Evolutionary conservation across 1,140 invertebrate species (phyloP).

Genomic region (Cylas formicarius): DNA sequence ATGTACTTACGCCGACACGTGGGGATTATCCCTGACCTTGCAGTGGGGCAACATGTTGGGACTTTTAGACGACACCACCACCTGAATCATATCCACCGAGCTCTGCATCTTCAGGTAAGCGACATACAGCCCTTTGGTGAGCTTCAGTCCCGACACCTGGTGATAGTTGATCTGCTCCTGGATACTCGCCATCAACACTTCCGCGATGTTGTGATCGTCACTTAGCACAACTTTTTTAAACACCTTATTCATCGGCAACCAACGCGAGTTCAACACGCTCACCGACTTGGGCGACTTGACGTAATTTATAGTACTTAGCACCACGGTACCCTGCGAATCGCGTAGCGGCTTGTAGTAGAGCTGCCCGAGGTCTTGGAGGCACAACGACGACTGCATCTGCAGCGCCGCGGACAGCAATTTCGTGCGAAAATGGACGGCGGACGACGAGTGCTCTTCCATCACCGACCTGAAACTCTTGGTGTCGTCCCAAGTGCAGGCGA

Average conservation of each 20-base stretch:
- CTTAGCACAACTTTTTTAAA: constrained; percentile 48
- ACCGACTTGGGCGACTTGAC: constrained; percentile 77
- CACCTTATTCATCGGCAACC: constrained; percentile 74
- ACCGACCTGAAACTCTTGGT: constrained; percentile 82
- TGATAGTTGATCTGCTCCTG: constrained; percentile 89
- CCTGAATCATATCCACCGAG: constrained; percentile 86
- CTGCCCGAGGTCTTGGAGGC: constrained; percentile 86
- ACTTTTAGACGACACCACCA: constrained; percentile 83
- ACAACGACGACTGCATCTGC: constrained; percentile 87
- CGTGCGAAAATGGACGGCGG: constrained; percentile 82
- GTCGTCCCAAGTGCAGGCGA: constrained; percentile 93
- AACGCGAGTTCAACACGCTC: constrained; percentile 80
- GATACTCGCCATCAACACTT: constrained; percentile 75
- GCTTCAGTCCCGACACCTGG: constrained; percentile 72
- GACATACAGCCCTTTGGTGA: constrained; percentile 83
- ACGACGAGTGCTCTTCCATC: constrained; percentile 88
- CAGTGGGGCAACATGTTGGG: constrained; percentile 91
- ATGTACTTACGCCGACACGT: constrained; percentile 80
- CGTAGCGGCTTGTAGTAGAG: constrained; percentile 84
- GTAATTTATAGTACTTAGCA: constrained; percentile 79
- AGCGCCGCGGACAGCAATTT: constrained; percentile 85
- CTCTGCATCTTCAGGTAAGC: constrained; percentile 94
- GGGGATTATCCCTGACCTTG: constrained; percentile 88
- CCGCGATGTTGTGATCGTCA: constrained; percentile 70
- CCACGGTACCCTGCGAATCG: constrained; percentile 83